phyloP scores from a whole-genome alignment of 2,797 vertebrate species.

The Acipenser transmontanus region DNA sequence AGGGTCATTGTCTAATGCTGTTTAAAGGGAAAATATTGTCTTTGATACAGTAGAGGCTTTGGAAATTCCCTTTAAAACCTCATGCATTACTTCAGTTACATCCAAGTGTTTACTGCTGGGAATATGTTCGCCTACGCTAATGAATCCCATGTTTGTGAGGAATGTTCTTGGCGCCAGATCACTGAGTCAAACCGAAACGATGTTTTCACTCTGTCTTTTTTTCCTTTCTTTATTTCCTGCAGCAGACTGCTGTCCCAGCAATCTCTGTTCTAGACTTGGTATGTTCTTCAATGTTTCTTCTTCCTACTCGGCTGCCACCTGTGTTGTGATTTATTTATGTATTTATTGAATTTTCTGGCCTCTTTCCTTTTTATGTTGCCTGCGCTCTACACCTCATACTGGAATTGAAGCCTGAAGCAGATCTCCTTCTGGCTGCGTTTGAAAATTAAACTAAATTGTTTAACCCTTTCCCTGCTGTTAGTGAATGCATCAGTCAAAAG shows the following conservation, averaged over 20 bases:
- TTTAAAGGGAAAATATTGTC: slow-evolving; percentile 24
- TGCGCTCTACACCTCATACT: slow-evolving; percentile 2
- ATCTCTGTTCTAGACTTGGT: slow-evolving; percentile 99
- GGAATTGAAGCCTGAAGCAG: neutral
- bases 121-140: slow-evolving; percentile 22
- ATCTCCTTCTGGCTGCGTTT: neutral
- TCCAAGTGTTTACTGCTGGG: slow-evolving; percentile 22
- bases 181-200: slow-evolving; percentile 24
- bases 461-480: too few species aligned
- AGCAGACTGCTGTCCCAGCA: slow-evolving; percentile 99
- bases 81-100: slow-evolving; percentile 15
- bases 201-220: slow-evolving; percentile 53
- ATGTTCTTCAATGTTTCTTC: slow-evolving; percentile 81
- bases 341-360: slow-evolving; percentile 23
- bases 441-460: neutral
- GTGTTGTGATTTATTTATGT: slow-evolving; percentile 40
- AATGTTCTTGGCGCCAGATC: slow-evolving; percentile 37
- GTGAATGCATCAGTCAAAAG: too few species aligned
- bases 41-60: slow-evolving; percentile 18
- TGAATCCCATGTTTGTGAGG: slow-evolving; percentile 32
- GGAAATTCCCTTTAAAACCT: slow-evolving; percentile 26
- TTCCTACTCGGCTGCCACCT: slow-evolving; percentile 52
- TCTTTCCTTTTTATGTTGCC: slow-evolving; percentile 36
- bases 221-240: slow-evolving; percentile 68
- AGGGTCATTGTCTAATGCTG: slow-evolving; percentile 16